These are phyloP conservation scores for Axea sp. DNA, from an alignment of 2,888 invertebrate species.

Conservation along the genomic window DNA sequence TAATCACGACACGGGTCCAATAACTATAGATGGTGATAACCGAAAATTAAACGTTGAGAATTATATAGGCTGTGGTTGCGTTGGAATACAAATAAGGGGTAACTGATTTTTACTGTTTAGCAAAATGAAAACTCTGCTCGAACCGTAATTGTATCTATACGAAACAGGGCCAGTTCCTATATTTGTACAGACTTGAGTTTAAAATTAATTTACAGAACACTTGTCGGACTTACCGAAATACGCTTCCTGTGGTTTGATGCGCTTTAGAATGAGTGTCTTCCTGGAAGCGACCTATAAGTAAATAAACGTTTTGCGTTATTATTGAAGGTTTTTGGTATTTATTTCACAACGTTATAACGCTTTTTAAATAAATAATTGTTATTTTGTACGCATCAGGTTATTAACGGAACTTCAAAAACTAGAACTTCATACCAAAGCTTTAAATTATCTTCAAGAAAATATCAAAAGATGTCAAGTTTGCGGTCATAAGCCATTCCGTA, in stretches of 20 bases:
- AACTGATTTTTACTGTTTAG: conserved; percentile 28
- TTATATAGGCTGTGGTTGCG: conserved; percentile 78
- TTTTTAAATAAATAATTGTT: neutral
- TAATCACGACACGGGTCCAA: conserved; percentile 76
- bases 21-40: conserved; percentile 73
- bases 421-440: conserved; percentile 82
- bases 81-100: conserved; percentile 77
- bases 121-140: neutral
- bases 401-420: conserved; percentile 84
- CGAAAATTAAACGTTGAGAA: conserved; percentile 72
- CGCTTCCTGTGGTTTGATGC: conserved; percentile 83
- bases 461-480: conserved; percentile 82
- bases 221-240: conserved; percentile 82
- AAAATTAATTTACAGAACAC: conserved; percentile 76
- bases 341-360: no score
- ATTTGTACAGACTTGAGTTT: conserved; percentile 20
- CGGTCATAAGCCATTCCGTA: conserved; percentile 81
- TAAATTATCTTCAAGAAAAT: conserved; percentile 82
- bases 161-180: conserved; percentile 38
- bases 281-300: conserved; percentile 82
- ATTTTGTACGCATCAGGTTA: conserved; percentile 77
- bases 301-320: neutral
- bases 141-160: conserved; percentile 9
- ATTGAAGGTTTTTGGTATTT: no score
- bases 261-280: conserved; percentile 82